These are phyloP conservation scores for Scolopax rusticola DNA, from an alignment of 2,797 vertebrate species.

Conservation along the genomic window DNA sequence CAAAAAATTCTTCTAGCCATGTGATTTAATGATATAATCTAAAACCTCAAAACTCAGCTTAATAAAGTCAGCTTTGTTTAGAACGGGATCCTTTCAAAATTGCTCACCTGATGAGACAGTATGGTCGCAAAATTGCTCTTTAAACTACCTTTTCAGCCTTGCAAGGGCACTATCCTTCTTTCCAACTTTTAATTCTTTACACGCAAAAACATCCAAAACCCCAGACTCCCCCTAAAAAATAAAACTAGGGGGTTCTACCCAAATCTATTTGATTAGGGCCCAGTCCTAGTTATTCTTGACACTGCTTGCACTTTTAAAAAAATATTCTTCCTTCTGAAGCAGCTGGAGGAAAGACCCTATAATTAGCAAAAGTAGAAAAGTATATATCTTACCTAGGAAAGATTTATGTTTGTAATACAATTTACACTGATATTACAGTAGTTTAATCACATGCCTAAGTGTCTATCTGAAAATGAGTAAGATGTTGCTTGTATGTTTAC, in stretches of 20 bases:
- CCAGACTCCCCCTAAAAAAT: rapidly evolving
- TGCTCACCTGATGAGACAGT: background rate
- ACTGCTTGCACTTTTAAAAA: background rate
- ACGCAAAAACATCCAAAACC: background rate
- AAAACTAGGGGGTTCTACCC: background rate
- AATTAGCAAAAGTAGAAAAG: background rate
- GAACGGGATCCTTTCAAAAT: background rate
- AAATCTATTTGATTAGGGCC: background rate
- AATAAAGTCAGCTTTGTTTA: background rate
- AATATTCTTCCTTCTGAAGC: background rate
- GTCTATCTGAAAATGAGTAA: background rate
- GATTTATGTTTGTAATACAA: background rate
- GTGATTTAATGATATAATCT: background rate
- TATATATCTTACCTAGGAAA: background rate
- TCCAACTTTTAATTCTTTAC: background rate
- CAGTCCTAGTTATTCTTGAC: background rate
- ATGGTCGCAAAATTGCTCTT: background rate
- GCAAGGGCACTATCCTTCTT: background rate
- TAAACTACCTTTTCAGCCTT: background rate
- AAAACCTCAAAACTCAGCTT: background rate
- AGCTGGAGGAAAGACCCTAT: background rate
- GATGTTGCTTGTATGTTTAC: background rate
- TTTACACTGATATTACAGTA: background rate
- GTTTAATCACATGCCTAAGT: background rate
- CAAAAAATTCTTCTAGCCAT: background rate